phyloP scores from a whole-genome alignment of 2,797 vertebrate genomes.

The Malurus splendens region DNA sequence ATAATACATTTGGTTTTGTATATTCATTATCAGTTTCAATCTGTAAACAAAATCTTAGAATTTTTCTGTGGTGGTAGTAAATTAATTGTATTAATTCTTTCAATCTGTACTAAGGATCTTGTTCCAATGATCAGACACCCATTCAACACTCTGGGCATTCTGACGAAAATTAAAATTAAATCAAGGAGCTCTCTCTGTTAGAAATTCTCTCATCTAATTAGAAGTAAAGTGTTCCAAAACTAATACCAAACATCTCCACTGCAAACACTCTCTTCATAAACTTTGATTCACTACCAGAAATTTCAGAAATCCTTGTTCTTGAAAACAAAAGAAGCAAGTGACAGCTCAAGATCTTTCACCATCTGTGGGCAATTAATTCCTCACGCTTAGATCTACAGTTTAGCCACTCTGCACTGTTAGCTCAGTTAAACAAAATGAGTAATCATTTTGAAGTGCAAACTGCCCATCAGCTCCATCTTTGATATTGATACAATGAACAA shows the following conservation, averaged over 20 bases:
- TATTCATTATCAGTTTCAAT: not conserved
- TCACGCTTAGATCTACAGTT: not conserved
- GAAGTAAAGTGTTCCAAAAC: not conserved
- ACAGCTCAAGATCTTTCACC: not conserved
- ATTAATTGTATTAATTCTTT: constrained; percentile 14
- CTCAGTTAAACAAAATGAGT: not conserved
- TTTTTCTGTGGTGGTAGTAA: not conserved
- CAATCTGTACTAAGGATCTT: not conserved
- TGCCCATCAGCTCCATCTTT: not conserved
- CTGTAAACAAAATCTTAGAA: not conserved
- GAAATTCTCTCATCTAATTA: constrained; percentile 16
- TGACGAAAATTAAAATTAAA: constrained; percentile 37
- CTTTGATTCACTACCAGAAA: not conserved
- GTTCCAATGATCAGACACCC: not conserved
- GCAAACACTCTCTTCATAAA: not conserved
- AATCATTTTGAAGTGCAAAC: not conserved
- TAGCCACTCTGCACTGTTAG: not conserved
- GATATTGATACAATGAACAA: not conserved
- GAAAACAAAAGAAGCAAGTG: not conserved
- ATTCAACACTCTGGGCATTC: not conserved
- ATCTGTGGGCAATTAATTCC: not conserved
- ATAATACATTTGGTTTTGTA: not conserved
- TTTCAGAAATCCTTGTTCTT: not conserved
- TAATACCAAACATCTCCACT: not conserved
- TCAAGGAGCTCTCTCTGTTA: not conserved